Percentiles rank a stretch among this genome's conserved stretches.
These are phyloP conservation scores for Metallyticus violacea DNA, from an alignment of 2,888 invertebrate genomes.

Conservation along the genomic window DNA sequence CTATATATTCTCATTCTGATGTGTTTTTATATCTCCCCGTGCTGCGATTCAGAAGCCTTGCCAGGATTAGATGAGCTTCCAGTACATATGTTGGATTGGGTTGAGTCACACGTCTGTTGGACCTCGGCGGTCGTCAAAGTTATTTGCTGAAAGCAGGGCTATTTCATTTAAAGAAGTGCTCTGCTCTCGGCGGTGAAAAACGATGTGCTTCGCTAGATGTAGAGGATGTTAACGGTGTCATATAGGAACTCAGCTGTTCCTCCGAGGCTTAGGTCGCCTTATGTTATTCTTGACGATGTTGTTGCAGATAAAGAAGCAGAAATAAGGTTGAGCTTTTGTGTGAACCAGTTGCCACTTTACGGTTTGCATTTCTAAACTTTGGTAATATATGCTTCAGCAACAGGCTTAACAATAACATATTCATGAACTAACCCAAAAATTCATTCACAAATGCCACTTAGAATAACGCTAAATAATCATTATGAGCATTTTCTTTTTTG, in stretches of 20 bases:
- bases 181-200: neutral
- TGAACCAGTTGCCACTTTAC: no score
- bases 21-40: neutral
- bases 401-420: neutral
- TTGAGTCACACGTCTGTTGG: neutral
- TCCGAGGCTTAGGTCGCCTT: neutral
- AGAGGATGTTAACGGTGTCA: neutral
- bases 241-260: neutral
- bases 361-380: neutral
- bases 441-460: no score
- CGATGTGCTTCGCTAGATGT: neutral
- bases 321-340: no score
- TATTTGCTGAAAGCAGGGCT: neutral
- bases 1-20: neutral
- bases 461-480: no score
- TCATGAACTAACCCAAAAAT: neutral
- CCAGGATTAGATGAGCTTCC: neutral
- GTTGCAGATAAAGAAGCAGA: no score
- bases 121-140: neutral
- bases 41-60: no score
- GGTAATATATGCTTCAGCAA: neutral
- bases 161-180: neutral
- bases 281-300: neutral
- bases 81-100: neutral
- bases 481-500: no score